A percentile compares a stretch with the other conserved stretches of the same genome.
These are phyloP conservation scores for Agrilus mali DNA, from an alignment of 2,888 invertebrate species.

Conservation along the genomic window DNA sequence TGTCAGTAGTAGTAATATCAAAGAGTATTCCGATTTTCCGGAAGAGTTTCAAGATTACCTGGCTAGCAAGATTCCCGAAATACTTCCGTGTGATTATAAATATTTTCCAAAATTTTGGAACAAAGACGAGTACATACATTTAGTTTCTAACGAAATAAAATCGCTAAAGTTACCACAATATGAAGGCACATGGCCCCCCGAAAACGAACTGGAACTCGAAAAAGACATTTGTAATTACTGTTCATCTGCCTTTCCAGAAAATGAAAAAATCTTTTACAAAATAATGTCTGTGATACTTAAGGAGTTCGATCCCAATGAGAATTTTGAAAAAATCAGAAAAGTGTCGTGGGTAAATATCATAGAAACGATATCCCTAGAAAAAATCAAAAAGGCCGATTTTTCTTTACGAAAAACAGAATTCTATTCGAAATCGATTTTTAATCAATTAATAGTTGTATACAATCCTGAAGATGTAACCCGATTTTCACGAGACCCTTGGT, in stretches of 20 bases:
- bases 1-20: conserved; percentile 44
- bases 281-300: conserved; percentile 32
- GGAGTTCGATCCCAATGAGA: conserved; percentile 30
- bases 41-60: conserved; percentile 45
- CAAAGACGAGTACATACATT: conserved; percentile 35
- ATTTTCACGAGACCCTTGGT: conserved; percentile 45
- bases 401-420: conserved; percentile 20
- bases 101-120: conserved; percentile 53
- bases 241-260: conserved; percentile 37
- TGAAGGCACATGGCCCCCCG: conserved; percentile 34
- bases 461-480: conserved; percentile 39
- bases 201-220: conserved; percentile 34
- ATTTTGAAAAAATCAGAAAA: conserved; percentile 34
- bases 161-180: conserved; percentile 43
- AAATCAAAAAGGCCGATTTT: conserved; percentile 35
- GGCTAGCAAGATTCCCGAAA: conserved; percentile 36
- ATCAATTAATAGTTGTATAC: conserved; percentile 40
- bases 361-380: conserved; percentile 42
- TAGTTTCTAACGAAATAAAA: conserved; percentile 43
- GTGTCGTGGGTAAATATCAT: conserved; percentile 42
- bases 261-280: conserved; percentile 38
- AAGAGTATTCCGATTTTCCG: conserved; percentile 50
- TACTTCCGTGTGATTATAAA: conserved; percentile 52
- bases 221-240: conserved; percentile 39
- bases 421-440: conserved; percentile 21